These are phyloP conservation scores for Pachypeltis micranthus DNA, from an alignment of 1,140 invertebrate genomes.

Conservation along the genomic window DNA sequence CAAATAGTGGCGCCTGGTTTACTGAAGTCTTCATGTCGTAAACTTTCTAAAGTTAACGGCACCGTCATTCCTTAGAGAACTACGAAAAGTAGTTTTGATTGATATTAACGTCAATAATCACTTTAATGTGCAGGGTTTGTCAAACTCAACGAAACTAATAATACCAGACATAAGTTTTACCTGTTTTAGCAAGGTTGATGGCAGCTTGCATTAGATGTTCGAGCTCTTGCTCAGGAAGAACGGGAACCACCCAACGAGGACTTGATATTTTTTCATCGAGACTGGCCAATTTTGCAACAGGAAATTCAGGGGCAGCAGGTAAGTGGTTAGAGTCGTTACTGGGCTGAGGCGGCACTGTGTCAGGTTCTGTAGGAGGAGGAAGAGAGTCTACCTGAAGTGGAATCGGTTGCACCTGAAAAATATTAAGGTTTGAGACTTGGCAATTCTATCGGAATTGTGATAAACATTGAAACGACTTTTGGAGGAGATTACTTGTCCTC, in stretches of 20 bases:
- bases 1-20: too few species aligned
- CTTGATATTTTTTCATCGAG: constrained; percentile 91
- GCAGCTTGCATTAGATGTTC: constrained; percentile 82
- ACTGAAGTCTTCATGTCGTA: too few species aligned
- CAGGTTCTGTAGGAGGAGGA: background rate
- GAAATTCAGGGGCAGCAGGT: constrained; percentile 48
- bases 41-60: too few species aligned
- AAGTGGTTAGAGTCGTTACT: constrained; percentile 20
- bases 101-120: too few species aligned
- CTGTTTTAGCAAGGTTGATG: constrained; percentile 70
- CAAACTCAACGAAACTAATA: constrained; percentile 13
- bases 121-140: background rate
- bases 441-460: background rate
- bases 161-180: too few species aligned
- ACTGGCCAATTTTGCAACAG: constrained; percentile 67
- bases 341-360: background rate
- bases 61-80: too few species aligned
- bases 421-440: background rate
- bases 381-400: background rate
- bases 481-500: background rate
- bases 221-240: constrained; percentile 89
- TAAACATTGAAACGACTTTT: background rate
- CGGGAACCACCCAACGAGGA: constrained; percentile 92
- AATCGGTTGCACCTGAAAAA: constrained; percentile 13
- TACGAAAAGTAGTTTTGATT: background rate